Evolutionary conservation across 2,113 vertebrate genomes (phyloP).

Genomic region (Lepus americanus): DNA sequence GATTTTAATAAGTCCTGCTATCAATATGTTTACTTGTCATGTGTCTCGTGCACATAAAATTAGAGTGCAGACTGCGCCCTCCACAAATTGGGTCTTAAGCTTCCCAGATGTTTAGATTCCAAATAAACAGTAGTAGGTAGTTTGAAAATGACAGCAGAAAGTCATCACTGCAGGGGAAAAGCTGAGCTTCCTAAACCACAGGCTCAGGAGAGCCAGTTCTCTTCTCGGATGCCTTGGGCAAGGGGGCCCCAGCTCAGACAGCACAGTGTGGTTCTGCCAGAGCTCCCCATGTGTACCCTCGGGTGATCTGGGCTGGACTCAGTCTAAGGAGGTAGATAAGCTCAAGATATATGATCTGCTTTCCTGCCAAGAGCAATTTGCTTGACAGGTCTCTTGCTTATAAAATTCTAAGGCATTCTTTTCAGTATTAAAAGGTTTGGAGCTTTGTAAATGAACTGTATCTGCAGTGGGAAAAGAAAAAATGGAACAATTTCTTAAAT

Average conservation of each 20-base stretch:
- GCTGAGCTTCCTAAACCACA: slow-evolving; percentile 61
- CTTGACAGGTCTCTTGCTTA: slow-evolving; percentile 61
- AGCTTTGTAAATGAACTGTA: slow-evolving; percentile 44
- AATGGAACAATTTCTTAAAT: slow-evolving; percentile 5
- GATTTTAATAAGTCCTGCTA: slow-evolving; percentile 73
- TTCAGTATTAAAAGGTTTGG: slow-evolving; percentile 51
- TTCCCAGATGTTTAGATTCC: slow-evolving; percentile 72
- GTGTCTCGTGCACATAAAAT: slow-evolving; percentile 28
- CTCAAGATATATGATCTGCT: slow-evolving; percentile 73
- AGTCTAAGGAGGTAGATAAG: slow-evolving; percentile 67
- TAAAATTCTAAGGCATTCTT: slow-evolving; percentile 54
- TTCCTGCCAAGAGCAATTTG: slow-evolving; percentile 70
- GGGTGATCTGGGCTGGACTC: slow-evolving; percentile 6
- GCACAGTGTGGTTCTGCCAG: neutral
- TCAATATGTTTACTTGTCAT: slow-evolving; percentile 57
- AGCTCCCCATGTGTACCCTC: neutral
- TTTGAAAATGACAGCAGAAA: slow-evolving; percentile 69
- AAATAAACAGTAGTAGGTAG: slow-evolving; percentile 71
- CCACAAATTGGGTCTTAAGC: slow-evolving; percentile 58
- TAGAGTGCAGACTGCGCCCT: slow-evolving; percentile 46
- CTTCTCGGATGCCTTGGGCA: neutral
- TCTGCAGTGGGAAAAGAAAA: neutral
- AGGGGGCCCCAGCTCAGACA: neutral
- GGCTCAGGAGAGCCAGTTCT: neutral
- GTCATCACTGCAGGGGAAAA: slow-evolving; percentile 3